phyloP scores from a whole-genome alignment of 2,113 vertebrate genomes.

The Centrocercus urophasianus region DNA sequence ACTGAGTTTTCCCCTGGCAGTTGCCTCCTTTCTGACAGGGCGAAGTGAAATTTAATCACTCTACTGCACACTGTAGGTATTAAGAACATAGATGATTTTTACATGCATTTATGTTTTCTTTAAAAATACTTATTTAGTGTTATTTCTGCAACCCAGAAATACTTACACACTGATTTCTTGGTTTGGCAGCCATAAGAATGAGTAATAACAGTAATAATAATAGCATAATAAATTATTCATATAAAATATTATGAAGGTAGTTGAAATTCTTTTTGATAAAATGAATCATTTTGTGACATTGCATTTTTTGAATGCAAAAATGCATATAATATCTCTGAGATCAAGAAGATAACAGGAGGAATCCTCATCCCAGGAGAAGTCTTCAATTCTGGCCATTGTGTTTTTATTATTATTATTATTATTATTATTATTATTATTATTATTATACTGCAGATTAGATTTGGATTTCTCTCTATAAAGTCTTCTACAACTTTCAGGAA shows the following conservation, averaged over 20 bases:
- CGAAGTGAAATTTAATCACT: neutral
- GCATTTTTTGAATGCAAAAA: neutral
- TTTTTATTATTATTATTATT: neutral
- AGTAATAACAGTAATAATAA: neutral
- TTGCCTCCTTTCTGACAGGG: neutral
- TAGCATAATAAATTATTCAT: neutral
- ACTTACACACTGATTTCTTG: neutral
- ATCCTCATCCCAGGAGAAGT: neutral
- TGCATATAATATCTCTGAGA: neutral
- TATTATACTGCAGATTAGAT: neutral
- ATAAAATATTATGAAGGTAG: neutral
- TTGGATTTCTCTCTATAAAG: neutral
- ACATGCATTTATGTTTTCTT: neutral
- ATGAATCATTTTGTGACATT: neutral
- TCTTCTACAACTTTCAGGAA: neutral
- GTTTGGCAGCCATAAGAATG: neutral
- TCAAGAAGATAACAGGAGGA: neutral
- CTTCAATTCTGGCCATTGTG: rapidly evolving
- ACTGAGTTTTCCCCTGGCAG: neutral
- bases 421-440: neutral
- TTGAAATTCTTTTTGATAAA: neutral
- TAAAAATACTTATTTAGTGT: neutral
- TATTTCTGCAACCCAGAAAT: neutral
- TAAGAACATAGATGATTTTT: neutral
- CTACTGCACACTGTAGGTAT: neutral